Conservation (phyloP, 2,888 invertebrate genomes). For the Lathronympha strigana region DNA sequence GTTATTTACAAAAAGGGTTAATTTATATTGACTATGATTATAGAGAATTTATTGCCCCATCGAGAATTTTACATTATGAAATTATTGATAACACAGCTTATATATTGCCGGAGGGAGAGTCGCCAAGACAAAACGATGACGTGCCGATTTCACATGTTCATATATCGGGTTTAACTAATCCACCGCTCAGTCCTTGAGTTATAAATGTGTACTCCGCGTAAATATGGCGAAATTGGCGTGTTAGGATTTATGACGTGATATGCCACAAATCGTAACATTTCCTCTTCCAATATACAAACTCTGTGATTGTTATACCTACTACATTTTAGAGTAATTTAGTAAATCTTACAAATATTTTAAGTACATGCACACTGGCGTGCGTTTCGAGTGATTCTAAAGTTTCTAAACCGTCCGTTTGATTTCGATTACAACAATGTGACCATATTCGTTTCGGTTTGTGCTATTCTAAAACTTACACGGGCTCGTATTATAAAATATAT, state of each 20-base stretch:
- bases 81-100: slow-evolving; percentile 19
- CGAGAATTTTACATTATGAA: not conserved
- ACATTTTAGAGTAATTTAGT: slow-evolving; percentile 24
- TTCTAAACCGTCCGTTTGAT: slow-evolving; percentile 18
- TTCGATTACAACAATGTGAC: slow-evolving; percentile 37
- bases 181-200: too few relatives aligned
- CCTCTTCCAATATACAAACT: too few relatives aligned
- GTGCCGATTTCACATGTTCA: too few relatives aligned
- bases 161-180: too few relatives aligned
- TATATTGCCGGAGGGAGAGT: too few relatives aligned
- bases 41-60: slow-evolving; percentile 8
- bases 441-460: slow-evolving; percentile 42
- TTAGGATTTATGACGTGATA: too few relatives aligned
- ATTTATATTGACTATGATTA: slow-evolving; percentile 6
- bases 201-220: too few relatives aligned
- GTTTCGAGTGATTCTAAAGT: slow-evolving; percentile 48
- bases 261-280: too few relatives aligned
- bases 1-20: slow-evolving; percentile 27
- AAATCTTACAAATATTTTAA: slow-evolving; percentile 44
- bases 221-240: too few relatives aligned
- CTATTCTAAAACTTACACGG: slow-evolving; percentile 31
- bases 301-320: too few relatives aligned
- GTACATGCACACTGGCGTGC: slow-evolving; percentile 49
- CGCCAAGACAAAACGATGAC: too few relatives aligned
- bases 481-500: slow-evolving; percentile 24